Percentiles rank a stretch among this genome's conserved stretches.
phyloP scores from a whole-genome alignment of 2,888 invertebrate genomes.

The Emmelina monodactyla region DNA sequence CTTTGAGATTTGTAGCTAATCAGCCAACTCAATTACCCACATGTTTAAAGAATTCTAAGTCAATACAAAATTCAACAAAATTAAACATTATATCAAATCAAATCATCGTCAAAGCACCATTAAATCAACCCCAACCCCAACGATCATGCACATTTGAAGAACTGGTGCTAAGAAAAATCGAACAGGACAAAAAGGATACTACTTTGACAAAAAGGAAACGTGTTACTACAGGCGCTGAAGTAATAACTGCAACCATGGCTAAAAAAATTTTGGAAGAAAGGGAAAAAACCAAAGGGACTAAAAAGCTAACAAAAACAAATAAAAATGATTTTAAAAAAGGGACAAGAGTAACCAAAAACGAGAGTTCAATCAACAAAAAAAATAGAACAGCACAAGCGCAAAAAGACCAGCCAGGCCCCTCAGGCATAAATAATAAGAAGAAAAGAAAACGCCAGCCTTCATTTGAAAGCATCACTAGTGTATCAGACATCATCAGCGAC shows the following conservation, averaged over 20 bases:
- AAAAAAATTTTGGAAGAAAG: slow-evolving; percentile 3
- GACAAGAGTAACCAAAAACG: neutral
- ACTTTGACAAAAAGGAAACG: neutral
- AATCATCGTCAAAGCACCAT: neutral
- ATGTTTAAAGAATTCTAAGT: neutral
- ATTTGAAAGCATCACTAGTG: slow-evolving; percentile 7
- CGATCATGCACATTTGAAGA: neutral
- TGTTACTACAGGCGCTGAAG: neutral
- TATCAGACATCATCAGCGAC: slow-evolving; percentile 8
- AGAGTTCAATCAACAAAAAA: neutral
- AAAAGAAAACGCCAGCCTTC: slow-evolving; percentile 7
- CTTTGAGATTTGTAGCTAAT: neutral
- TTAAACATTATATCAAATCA: neutral
- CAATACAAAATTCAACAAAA: neutral
- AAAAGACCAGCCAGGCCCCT: slow-evolving; percentile 7
- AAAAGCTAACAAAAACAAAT: slow-evolving; percentile 4
- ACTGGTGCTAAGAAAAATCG: neutral
- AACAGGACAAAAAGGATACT: neutral
- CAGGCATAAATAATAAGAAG: slow-evolving; percentile 7
- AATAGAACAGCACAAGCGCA: slow-evolving; percentile 4
- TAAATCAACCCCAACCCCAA: neutral
- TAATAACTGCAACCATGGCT: slow-evolving; percentile 1
- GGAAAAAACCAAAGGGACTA: slow-evolving; percentile 5
- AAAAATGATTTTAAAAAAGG: too few relatives aligned
- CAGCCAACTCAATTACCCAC: neutral